Evolutionary conservation across 2,888 invertebrate species (phyloP), one percentile per base, ranked within the genome.

Genomic region (Macrophya alboannulata): DNA sequence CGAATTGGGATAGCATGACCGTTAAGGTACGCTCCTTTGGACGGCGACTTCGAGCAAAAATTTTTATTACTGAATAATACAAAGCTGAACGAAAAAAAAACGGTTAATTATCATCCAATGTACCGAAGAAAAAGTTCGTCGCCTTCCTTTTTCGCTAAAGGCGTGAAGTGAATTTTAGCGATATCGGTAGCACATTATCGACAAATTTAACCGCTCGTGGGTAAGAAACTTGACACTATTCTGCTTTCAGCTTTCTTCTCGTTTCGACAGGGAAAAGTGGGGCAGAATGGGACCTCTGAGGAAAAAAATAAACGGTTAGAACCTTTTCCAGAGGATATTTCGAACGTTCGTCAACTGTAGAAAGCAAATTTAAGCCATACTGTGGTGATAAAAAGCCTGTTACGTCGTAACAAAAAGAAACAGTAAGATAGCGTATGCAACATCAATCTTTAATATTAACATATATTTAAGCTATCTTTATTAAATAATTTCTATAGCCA

Each of bases 161-260:
- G 25, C 43, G 43, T 43, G 55, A 77, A 81, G 43, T 62, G 81
- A 81, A 62, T 62, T 81, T 81, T n/a, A 62, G 45, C 83, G 31
- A 71, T 83, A 71, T 83, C 68, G 83, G 48, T 83, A 83, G 51
- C 68, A 83, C 83, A 83, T 83, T 83, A 83, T 83, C 83, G 68
- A 68, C 51, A 68, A 68, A 83, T 83, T 83, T 48, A 43, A 71
- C 62, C 48, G 83, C 83, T 65, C 37, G 68, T 37, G 68, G 31
- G 25, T 31, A 83, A 68, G n/a, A 21, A 62, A 15, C 68, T 68
- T 71, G 48, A 71, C 31, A 51, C 59, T 82, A 51, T 71, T n/a
- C 21, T 21, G 12, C 40, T 40, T 43, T 43, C 59, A 81, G 8
- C 25, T 40, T 81, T 31, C 0, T 55, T 37, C 31, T 37, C n/a